Conservation (phyloP, 1,140 invertebrate species). For the Microvelia longipes region DNA sequence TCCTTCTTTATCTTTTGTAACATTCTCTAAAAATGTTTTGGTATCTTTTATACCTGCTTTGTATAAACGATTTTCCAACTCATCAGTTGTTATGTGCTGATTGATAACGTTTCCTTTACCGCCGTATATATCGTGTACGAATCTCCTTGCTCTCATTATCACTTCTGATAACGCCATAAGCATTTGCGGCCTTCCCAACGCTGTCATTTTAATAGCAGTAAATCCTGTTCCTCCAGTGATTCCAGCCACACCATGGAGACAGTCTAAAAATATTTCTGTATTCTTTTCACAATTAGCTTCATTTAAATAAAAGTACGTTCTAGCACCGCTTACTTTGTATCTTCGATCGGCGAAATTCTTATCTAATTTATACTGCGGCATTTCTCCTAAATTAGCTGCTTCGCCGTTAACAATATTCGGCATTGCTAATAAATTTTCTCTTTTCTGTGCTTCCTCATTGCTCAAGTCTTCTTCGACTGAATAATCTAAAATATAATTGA, state of each 20-base stretch:
- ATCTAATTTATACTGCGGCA: conserved; percentile 78
- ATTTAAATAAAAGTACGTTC: conserved; percentile 96
- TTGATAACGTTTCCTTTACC: conserved; percentile 60
- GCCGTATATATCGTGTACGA: conserved; percentile 74
- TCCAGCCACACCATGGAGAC: conserved; percentile 86
- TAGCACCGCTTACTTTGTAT: conserved; percentile 78
- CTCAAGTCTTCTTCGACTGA: conserved; percentile 93
- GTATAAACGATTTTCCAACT: conserved; percentile 71
- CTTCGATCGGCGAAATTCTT: conserved; percentile 87
- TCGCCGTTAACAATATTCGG: conserved; percentile 4
- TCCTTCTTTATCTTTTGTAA: conserved; percentile 72
- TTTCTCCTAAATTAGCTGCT: not conserved
- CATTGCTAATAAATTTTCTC: conserved; percentile 71
- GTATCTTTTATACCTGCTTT: conserved; percentile 51
- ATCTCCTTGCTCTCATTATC: conserved; percentile 81
- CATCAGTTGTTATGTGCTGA: conserved; percentile 67
- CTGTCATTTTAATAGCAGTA: conserved; percentile 93
- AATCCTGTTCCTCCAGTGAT: conserved; percentile 88
- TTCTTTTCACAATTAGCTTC: conserved; percentile 95
- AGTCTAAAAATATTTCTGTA: conserved; percentile 89
- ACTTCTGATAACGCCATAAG: conserved; percentile 94
- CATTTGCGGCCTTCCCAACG: conserved; percentile 89
- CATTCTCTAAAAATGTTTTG: conserved; percentile 78
- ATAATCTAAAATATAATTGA: conserved; percentile 96
- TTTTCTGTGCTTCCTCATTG: conserved; percentile 69